Evolutionary conservation across 2,113 vertebrate genomes (phyloP), one percentile per base, ranked within the genome.

Genomic region (Xyliphius kryptos): DNA sequence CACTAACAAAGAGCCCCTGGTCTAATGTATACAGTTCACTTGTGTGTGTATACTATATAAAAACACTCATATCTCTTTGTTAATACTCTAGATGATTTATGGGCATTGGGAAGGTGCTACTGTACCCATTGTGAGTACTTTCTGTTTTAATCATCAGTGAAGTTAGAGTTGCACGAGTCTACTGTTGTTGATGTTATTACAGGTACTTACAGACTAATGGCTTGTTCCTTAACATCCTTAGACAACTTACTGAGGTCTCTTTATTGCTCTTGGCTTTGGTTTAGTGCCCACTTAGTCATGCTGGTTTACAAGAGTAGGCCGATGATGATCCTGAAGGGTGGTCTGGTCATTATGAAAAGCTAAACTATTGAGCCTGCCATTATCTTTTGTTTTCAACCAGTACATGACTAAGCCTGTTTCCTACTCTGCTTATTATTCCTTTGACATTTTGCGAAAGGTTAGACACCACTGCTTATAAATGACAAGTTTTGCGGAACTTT

Each of bases 21-120:
- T 63, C 21, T 77, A 79, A 73, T 85, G 72, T 85, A 80, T 83
- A 86, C 79, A 83, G 74, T 77, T 74, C 79, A 74, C 75, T 78
- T 80, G 76, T 76, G 77, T 87, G 85, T 87, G 77, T 88, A 87
- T 88, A 86, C 86, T 85, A 82, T 82, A 83, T 77, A 76, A 81
- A 85, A 86, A 82, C 81, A 80, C 83, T 83, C 83, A 85, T 81
- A 78, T 72, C 74, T 67, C 73, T 73, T 62, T 82, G 86, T 87
- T 89, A 85, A 85, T 79, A 84, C 77, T 83, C 74, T 58, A 66
- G 66, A 61, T 82, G 81, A 87, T 85, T 81, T 81, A 87, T 76
- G 63, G 43, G 26, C 0, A 71, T 68, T 74, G 53, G 48, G 55
- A 65, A 73, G 72, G 71, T 74, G 79, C 86, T 87, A 81, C 86